Conservation (phyloP, 2,888 invertebrate genomes). For the Biston betularia region DNA sequence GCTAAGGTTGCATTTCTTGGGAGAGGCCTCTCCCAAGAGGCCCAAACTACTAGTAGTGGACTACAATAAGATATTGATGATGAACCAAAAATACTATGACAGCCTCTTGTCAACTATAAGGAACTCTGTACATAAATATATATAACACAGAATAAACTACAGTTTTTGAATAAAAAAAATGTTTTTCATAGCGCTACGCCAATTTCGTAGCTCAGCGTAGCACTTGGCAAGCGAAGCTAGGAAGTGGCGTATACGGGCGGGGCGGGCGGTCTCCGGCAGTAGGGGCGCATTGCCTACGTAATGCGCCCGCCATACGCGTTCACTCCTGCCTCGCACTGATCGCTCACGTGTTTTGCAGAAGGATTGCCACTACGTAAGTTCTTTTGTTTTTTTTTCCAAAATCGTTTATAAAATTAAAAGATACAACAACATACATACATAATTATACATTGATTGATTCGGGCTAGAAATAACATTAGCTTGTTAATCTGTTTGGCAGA, state of each 20-base stretch:
- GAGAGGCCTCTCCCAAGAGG: too few species aligned
- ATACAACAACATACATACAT: not conserved
- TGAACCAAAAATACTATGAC: too few species aligned
- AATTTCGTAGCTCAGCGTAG: slow-evolving; percentile 48
- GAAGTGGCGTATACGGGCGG: slow-evolving; percentile 53
- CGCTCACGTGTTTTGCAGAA: slow-evolving; percentile 48
- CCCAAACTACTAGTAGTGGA: too few species aligned
- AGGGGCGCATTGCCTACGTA: slow-evolving; percentile 71
- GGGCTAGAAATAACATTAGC: not conserved
- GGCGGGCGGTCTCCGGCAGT: slow-evolving; percentile 63
- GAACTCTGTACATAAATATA: too few species aligned
- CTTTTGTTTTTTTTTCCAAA: slow-evolving; percentile 4
- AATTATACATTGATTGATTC: not conserved
- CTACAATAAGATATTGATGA: too few species aligned
- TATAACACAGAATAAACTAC: too few species aligned
- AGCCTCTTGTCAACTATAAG: too few species aligned
- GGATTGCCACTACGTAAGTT: slow-evolving; percentile 37
- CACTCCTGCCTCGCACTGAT: slow-evolving; percentile 45
- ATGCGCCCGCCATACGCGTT: slow-evolving; percentile 60
- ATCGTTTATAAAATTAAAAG: not conserved
- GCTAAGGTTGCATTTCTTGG: too few species aligned
- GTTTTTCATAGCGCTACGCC: slow-evolving; percentile 25
- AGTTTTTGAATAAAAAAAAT: not conserved
- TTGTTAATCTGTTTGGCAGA: not conserved
- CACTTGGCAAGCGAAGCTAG: slow-evolving; percentile 45